These are phyloP conservation scores for Brachypalpus laphriformis DNA, from an alignment of 2,888 invertebrate genomes.

Conservation along the genomic window DNA sequence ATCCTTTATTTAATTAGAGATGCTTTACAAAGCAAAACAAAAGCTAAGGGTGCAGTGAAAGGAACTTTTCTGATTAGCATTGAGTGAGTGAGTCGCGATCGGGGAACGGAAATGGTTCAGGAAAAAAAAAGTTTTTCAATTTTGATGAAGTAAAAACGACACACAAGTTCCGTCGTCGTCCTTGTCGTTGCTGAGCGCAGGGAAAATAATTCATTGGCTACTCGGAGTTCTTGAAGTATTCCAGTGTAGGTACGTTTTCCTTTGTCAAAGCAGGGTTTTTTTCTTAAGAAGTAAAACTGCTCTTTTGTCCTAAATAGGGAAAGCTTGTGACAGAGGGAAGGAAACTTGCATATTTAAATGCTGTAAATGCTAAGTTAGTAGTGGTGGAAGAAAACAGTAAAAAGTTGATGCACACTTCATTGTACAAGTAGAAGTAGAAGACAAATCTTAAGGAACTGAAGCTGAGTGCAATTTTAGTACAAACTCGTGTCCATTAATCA, in stretches of 20 bases:
- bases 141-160: conserved; percentile 43
- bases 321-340: neutral
- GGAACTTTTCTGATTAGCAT: conserved; percentile 53
- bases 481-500: neutral
- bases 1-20: conserved; percentile 62
- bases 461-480: neutral
- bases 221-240: neutral
- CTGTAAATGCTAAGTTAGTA: neutral
- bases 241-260: neutral
- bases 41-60: conserved; percentile 23
- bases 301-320: neutral
- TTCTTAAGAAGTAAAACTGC: neutral
- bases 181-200: conserved; percentile 26
- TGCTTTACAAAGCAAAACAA: conserved; percentile 53
- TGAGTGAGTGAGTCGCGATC: conserved; percentile 25
- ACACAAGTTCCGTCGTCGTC: neutral
- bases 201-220: conserved; percentile 40
- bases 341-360: neutral
- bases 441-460: neutral
- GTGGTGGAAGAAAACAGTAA: neutral
- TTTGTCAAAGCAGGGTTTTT: neutral
- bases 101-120: neutral
- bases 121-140: conserved; percentile 27
- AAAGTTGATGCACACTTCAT: neutral
- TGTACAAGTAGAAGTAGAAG: neutral